Base-by-base conservation (phyloP, 30 jellyfish, hydroid and myxozoan species). In the Cassiopea andromeda region DNA sequence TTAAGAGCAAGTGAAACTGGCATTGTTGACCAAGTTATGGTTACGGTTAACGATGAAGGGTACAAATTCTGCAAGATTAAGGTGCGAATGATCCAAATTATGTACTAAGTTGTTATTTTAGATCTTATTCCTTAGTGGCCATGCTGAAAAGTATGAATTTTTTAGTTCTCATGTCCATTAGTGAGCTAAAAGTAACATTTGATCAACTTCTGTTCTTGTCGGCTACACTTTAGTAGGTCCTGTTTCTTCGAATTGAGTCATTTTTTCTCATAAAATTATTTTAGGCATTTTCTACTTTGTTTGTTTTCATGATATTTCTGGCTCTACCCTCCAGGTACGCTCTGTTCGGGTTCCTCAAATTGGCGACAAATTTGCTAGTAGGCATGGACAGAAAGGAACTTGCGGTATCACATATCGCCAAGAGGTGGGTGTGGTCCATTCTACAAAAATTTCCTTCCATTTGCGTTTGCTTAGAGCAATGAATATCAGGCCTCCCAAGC, bases 321-420 rank as follows among this genome's bases (percentile, higher is more conserved):
- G 38, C 38, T 27, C 38, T 27, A 27, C 38, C 38, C 38, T 54
- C 46, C 59, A 95, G 99, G 99, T 97, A 66, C 98, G 99, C 44
- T 97, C 98, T 5, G 99, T 97, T 14, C 94, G 99, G 1, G 84
- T 83, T 60, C 99, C 99, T 19, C 99, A 97, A 73, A 97, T 97
- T 81, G 99, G 99, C 64, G 99, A 97, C 85, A 97, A 97, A 73
- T 97, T 97, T 87, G 99, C 99, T 49, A 97, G 99, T 87, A 91
- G 99, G 68, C 99, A 97, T 81, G 99, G 99, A 9, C 99, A 97
- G 93, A 97, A 97, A 80, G 99, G 99, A 9, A 97, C 99, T 15
- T 97, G 99, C 81, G 99, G 99, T 7, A 97, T 97, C 38, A 93
- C 98, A 15, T 97, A 97, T 77, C 91, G 98, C 5, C 99, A 97